Evolutionary conservation across 2,797 vertebrate genomes (phyloP).

Genomic region (Leptatherina wallacei): DNA sequence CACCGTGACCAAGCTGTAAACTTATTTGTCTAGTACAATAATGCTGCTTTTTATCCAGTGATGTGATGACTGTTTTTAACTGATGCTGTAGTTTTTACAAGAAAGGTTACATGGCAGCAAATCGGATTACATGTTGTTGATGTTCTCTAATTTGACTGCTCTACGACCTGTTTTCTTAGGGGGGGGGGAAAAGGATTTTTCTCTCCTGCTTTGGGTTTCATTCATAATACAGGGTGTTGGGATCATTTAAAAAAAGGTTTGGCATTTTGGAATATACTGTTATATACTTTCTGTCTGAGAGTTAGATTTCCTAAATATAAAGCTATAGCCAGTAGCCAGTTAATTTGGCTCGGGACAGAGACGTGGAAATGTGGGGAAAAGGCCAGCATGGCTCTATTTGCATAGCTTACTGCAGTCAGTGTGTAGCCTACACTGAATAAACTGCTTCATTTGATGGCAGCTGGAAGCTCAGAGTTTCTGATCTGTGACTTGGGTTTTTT

Average conservation of each 20-base stretch:
- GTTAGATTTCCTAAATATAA: not conserved
- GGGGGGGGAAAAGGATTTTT: constrained; percentile 18
- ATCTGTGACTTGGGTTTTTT: not conserved
- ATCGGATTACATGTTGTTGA: not conserved
- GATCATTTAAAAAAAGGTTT: constrained; percentile 37
- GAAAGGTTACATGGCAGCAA: constrained; percentile 17
- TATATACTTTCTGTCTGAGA: constrained; percentile 1
- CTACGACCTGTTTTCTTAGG: constrained; percentile 13
- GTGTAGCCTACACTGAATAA: not conserved
- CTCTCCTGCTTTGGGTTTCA: constrained; percentile 66
- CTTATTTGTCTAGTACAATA: constrained; percentile 21
- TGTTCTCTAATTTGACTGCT: constrained; percentile 9
- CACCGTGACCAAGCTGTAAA: constrained; percentile 46
- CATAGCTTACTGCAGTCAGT: no score
- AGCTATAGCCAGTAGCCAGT: constrained; percentile 6
- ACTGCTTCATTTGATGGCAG: not conserved
- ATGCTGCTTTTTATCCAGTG: constrained; percentile 17
- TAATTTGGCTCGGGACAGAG: constrained; percentile 9
- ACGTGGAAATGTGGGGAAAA: not conserved
- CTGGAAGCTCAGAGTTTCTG: not conserved
- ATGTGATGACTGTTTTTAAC: constrained; percentile 27
- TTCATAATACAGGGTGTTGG: constrained; percentile 58
- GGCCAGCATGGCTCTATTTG: not conserved
- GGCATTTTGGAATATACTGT: constrained; percentile 39
- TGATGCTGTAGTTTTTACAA: constrained; percentile 12